Conservation (phyloP, 2,113 vertebrate genomes). For the Eupsittula cactorum region DNA sequence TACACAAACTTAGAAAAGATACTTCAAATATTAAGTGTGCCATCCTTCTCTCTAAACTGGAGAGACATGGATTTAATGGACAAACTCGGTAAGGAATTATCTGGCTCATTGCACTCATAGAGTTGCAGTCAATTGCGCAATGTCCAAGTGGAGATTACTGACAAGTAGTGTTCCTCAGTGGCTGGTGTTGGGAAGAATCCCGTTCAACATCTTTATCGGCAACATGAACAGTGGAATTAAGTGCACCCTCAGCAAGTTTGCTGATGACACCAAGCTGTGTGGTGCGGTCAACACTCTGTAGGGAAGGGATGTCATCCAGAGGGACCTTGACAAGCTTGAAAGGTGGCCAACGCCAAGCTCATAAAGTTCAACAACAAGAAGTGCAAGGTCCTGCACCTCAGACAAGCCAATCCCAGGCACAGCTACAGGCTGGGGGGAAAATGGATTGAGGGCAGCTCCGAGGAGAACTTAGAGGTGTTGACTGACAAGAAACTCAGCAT, state of each 20-base stretch:
- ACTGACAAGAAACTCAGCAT: neutral
- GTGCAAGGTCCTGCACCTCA: neutral
- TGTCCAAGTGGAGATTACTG: neutral
- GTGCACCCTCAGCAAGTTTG: neutral
- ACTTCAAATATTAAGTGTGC: neutral
- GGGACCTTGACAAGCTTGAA: neutral
- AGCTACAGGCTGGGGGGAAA: neutral
- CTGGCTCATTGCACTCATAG: neutral
- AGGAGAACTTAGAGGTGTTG: neutral
- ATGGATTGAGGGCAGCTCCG: neutral
- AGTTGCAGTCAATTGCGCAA: neutral
- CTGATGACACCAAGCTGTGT: neutral
- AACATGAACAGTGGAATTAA: neutral
- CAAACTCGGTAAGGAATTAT: neutral
- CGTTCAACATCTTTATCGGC: neutral
- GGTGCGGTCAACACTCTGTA: neutral
- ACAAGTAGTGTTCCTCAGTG: neutral
- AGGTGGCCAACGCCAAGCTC: neutral
- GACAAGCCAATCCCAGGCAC: neutral
- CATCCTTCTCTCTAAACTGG: neutral
- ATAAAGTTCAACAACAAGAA: neutral
- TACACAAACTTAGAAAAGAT: neutral
- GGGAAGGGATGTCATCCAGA: neutral
- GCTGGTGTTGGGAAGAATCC: neutral
- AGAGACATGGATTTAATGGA: neutral